These are phyloP conservation scores for Oophaga sylvatica DNA, from an alignment of 2,797 vertebrate genomes.

Conservation along the genomic window DNA sequence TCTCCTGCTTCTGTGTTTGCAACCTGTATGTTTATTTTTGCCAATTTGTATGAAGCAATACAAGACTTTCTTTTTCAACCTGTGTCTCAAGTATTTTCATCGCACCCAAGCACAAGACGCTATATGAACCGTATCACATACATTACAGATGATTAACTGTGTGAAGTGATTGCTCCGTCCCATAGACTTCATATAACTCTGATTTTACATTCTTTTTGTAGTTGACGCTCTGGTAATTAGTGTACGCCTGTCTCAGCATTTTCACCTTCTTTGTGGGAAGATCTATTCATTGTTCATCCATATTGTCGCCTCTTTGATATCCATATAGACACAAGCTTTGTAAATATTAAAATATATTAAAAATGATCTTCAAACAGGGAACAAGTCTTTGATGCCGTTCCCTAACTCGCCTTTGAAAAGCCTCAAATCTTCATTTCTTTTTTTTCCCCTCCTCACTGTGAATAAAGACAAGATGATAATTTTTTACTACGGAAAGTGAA, in stretches of 20 bases:
- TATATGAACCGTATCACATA: too few species aligned
- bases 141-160: too few species aligned
- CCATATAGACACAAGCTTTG: slow-evolving; percentile 59
- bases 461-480: slow-evolving; percentile 38
- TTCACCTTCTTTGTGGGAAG: slow-evolving; percentile 52
- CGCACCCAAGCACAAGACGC: too few species aligned
- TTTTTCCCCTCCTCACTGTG: slow-evolving; percentile 9
- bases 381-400: slow-evolving; percentile 64
- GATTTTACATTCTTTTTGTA: slow-evolving; percentile 49
- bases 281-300: slow-evolving; percentile 63
- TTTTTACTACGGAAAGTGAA: slow-evolving; percentile 24
- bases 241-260: slow-evolving; percentile 26
- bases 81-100: too few species aligned
- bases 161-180: not conserved
- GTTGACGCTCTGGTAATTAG: slow-evolving; percentile 48
- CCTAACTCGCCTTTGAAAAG: slow-evolving; percentile 46
- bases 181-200: slow-evolving; percentile 41
- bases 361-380: slow-evolving; percentile 66
- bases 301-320: slow-evolving; percentile 67
- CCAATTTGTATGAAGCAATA: too few species aligned
- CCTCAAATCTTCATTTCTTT: slow-evolving; percentile 35
- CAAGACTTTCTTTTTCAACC: too few species aligned
- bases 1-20: too few species aligned
- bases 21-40: too few species aligned
- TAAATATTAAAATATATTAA: slow-evolving; percentile 64